Evolutionary conservation across 2,888 invertebrate genomes (phyloP).

Genomic region (Platypus cylindrus): DNA sequence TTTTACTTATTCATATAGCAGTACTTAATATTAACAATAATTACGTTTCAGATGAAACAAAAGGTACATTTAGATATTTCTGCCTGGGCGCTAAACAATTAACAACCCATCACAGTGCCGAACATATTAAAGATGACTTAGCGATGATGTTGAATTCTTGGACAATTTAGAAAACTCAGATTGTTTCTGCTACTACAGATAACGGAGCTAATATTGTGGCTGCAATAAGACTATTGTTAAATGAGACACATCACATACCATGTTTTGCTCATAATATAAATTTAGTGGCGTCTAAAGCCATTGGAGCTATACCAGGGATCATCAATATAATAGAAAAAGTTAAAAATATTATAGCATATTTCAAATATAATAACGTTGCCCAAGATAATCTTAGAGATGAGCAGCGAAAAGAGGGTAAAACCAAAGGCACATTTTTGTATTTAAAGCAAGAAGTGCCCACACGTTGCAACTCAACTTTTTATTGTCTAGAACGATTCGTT

Average conservation of each 20-base stretch:
- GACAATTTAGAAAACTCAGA: slow-evolving; percentile 1
- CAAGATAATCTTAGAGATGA: slow-evolving; percentile 6
- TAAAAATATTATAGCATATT: slow-evolving; percentile 6
- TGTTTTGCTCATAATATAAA: slow-evolving; percentile 5
- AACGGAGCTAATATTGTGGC: slow-evolving; percentile 5
- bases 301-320: background rate
- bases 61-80: background rate
- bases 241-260: slow-evolving; percentile 1
- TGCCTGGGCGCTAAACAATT: slow-evolving; percentile 3
- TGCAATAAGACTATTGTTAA: slow-evolving; percentile 1
- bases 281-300: slow-evolving; percentile 2
- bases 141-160: background rate
- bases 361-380: slow-evolving; percentile 5
- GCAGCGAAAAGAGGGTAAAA: slow-evolving; percentile 5
- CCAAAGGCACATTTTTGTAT: slow-evolving; percentile 4
- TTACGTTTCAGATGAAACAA: slow-evolving; percentile 4
- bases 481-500: slow-evolving; percentile 5
- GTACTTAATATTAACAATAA: too few species aligned
- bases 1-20: too few species aligned
- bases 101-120: slow-evolving; percentile 4
- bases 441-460: slow-evolving; percentile 5
- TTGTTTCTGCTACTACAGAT: slow-evolving; percentile 5
- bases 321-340: slow-evolving; percentile 3
- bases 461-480: slow-evolving; percentile 5
- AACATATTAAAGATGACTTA: slow-evolving; percentile 2